phyloP scores from a whole-genome alignment of 2,113 vertebrate species.

The Stigmatopora argus region DNA sequence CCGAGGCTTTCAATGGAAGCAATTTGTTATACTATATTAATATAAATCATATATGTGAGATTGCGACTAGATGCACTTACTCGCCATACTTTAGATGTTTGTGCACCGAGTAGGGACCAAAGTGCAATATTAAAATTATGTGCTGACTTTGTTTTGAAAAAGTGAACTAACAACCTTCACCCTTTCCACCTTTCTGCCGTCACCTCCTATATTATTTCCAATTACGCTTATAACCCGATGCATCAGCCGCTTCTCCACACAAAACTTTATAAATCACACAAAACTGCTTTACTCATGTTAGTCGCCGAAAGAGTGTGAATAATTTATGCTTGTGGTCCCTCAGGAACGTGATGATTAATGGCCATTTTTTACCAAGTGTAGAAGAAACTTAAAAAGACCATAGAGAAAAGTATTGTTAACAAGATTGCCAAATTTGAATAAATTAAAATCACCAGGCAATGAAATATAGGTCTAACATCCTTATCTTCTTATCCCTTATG shows the following conservation, averaged over 20 bases:
- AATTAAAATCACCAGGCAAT: too few relatives aligned
- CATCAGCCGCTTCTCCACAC: slow-evolving; percentile 32
- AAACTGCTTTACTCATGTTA: slow-evolving; percentile 32
- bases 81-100: too few relatives aligned
- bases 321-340: slow-evolving; percentile 2
- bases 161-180: slow-evolving; percentile 22
- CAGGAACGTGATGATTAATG: slow-evolving; percentile 15
- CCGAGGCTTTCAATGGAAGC: slow-evolving; percentile 4
- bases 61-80: not conserved
- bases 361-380: slow-evolving; percentile 3
- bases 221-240: slow-evolving; percentile 32
- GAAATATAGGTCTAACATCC: too few relatives aligned
- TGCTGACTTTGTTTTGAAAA: slow-evolving; percentile 7
- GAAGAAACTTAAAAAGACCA: slow-evolving; percentile 6
- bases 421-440: too few relatives aligned
- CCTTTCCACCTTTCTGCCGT: slow-evolving; percentile 7
- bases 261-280: slow-evolving; percentile 60
- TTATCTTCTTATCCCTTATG: too few relatives aligned
- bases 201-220: slow-evolving; percentile 11
- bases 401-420: too few relatives aligned
- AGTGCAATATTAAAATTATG: slow-evolving; percentile 6
- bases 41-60: not conserved
- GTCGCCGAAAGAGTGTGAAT: slow-evolving; percentile 13
- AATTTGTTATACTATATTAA: not conserved
- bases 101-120: not conserved